Base-by-base conservation (phyloP, 2,113 vertebrate genomes). In the Monarcha castaneiventris region DNA sequence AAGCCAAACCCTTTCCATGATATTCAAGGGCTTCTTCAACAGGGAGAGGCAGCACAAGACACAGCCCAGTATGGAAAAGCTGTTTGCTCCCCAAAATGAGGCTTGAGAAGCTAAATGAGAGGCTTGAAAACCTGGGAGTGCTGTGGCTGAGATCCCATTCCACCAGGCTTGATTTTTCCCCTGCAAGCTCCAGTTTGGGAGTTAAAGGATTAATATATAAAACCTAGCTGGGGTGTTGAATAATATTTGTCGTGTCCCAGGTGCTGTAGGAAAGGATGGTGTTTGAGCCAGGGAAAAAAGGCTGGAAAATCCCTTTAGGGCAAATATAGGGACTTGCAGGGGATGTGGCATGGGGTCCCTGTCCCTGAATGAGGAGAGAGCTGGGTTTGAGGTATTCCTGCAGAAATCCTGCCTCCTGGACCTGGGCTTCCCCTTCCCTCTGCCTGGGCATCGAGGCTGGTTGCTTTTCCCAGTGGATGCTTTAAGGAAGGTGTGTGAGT, bases 261-360 rank as follows among this genome's bases (percentile, higher is more conserved):
- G 62, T 68, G 72, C 55, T 64, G 4, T 4, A n/a, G 63, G 46
- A 74, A 43, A 49, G n/a, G 73, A 69, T 1, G 3, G 15, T 12
- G 35, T 48, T 39, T 30, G 30, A 89, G 15, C 13, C 0, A 1
- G 49, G 32, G 25, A 7, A 41, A 87, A 82, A 59, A 41, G 17
- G 48, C 32, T 58, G 49, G 29, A 76, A 89, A 87, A 56, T 43
- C 68, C 15, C 22, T 91, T 63, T 67, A 49, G n/a, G 52, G 44
- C 7, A 68, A 51, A 41, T 32, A 6, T 0, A n/a, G 66, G 56
- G n/a, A 49, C 11, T 49, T 2, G 1, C 10, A 82, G 49, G n/a
- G 55, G 55, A 14, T 25, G 8, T 6, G 6, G 30, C 0, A 4
- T 0, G 2, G 44, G 13, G 18, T 73, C 3, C 21, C 27, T 3